Percentiles rank a stretch among this genome's conserved stretches.
These are phyloP conservation scores for Monoplex corrugatus DNA, from an alignment of 2,888 invertebrate genomes.

Conservation along the genomic window DNA sequence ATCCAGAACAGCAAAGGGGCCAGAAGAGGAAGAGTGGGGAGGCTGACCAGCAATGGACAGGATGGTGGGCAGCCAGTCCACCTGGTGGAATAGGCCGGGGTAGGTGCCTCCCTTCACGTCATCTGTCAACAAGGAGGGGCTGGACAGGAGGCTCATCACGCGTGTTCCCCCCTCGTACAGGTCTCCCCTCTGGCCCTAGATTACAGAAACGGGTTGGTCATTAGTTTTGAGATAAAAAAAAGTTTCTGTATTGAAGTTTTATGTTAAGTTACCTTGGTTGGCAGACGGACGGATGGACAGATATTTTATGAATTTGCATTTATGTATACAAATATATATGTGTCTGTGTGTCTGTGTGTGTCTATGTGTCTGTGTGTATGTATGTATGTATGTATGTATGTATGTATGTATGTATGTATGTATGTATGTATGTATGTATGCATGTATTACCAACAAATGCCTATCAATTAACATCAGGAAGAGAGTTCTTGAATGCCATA, in stretches of 20 bases:
- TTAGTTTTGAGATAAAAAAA: no score
- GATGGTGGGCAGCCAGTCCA: slow-evolving; percentile 63
- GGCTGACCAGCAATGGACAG: slow-evolving; percentile 61
- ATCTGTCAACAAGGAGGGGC: neutral
- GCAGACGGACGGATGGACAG: no score
- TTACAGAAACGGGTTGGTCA: no score
- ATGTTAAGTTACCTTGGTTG: no score
- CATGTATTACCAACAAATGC: no score
- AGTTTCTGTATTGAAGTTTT: no score
- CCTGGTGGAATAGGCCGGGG: slow-evolving; percentile 63
- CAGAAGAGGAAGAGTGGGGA: neutral
- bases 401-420: neutral
- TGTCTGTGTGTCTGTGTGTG: neutral
- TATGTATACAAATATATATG: neutral
- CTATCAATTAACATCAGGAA: no score
- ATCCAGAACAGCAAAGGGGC: neutral
- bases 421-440: neutral
- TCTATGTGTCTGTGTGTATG: neutral
- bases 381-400: neutral
- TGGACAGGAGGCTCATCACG: slow-evolving; percentile 33
- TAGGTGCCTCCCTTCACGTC: slow-evolving; percentile 56
- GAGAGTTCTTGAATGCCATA: no score
- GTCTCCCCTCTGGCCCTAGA: slow-evolving; percentile 82
- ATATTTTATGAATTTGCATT: no score
- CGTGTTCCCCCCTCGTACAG: slow-evolving; percentile 90